Conservation (phyloP, 1,140 invertebrate genomes). For the Saxidomus purpurata region DNA sequence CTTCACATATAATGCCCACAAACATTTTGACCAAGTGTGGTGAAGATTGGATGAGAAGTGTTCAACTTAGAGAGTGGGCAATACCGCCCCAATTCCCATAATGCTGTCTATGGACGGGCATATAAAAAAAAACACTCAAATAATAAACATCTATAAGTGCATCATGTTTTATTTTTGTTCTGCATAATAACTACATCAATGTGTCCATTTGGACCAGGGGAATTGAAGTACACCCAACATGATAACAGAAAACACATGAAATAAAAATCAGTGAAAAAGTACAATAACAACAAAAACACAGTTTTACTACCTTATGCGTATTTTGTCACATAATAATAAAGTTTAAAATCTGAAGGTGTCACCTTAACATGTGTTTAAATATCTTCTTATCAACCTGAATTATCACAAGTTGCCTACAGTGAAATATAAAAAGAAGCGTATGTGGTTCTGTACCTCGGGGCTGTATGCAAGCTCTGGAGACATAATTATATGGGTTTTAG, state of each 20-base stretch:
- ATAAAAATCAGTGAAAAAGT: slow-evolving; percentile 11
- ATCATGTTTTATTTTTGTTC: slow-evolving; percentile 44
- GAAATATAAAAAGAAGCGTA: no score
- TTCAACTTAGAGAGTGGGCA: no score
- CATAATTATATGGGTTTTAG: no score
- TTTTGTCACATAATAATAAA: background rate
- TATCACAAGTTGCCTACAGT: background rate
- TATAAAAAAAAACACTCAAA: background rate
- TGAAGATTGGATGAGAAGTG: no score
- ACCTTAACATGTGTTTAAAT: background rate
- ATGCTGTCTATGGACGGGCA: no score
- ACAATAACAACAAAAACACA: slow-evolving; percentile 27
- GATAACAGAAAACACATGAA: slow-evolving; percentile 12
- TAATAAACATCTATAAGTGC: background rate
- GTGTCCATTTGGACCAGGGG: slow-evolving; percentile 5
- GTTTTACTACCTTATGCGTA: slow-evolving; percentile 11
- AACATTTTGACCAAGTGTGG: no score
- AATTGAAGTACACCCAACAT: slow-evolving; percentile 8
- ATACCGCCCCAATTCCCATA: no score
- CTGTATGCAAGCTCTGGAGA: no score
- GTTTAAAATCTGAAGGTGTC: background rate
- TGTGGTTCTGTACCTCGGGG: no score
- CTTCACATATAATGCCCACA: no score
- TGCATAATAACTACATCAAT: slow-evolving; percentile 42
- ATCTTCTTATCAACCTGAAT: background rate